Evolutionary conservation across 2,888 invertebrate genomes (phyloP), one percentile per base, ranked within the genome.

Genomic region (Drosophila dives): DNA sequence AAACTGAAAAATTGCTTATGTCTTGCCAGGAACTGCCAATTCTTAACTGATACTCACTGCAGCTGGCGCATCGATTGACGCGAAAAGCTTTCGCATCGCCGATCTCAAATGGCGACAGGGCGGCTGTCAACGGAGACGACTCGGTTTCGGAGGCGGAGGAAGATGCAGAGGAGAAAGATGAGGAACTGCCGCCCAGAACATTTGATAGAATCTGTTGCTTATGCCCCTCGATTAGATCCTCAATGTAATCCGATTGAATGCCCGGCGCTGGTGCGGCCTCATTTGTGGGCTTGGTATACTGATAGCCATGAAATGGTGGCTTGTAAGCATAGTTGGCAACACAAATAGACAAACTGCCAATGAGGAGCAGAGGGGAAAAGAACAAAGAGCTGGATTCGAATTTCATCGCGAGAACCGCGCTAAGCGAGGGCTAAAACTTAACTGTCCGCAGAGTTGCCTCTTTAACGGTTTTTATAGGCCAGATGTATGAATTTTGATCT

Each of bases 141-240:
- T 38, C 40, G 49, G 50, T 63, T 12, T 63, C 71, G 10, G 49
- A n/a, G 5, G 51, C 17, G 2, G 26, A 36, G 11, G 51, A 15
- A 10, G 70, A 26, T 7, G n/a, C n/a, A n/a, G 63, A 26, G 20
- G 5, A 5, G 29, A 63, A 1, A n/a, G 34, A 26, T 38, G 45
- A 29, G 11, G 65, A 15, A 29, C 34, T 50, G 56, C 40, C 61
- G 58, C 88, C 83, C 49, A 78, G 50, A 10, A 92, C 59, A 34
- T 86, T 86, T 36, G 88, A 80, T 49, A 92, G 80, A 64, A 92
- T 92, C 73, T 83, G 87, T 69, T 92, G 80, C 69, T 92, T 92
- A 4, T 92, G 92, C n/a, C 78, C 80, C 49, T 85, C 84, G 61
- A 92, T 91, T 64, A 92, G 80, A 74, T 92, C 92, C 66, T 91